These are phyloP conservation scores for Caenorhabditis angaria DNA, from an alignment of 2,888 invertebrate genomes.

Conservation along the genomic window DNA sequence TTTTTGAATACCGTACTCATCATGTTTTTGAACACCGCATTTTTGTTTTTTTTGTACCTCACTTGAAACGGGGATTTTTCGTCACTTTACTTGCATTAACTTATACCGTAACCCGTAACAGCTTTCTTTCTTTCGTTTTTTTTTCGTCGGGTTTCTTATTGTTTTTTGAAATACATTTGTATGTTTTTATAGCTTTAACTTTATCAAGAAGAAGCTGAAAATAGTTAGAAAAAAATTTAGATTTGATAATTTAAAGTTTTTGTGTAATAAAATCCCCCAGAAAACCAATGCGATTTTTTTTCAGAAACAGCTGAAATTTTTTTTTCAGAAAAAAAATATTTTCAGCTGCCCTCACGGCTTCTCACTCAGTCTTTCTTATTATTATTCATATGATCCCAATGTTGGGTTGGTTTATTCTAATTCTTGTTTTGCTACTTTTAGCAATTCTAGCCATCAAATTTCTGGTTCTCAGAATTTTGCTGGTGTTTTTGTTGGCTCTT, in stretches of 20 bases:
- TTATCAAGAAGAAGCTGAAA: no score
- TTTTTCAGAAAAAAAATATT: not conserved
- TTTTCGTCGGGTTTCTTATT: not conserved
- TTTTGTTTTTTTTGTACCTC: not conserved
- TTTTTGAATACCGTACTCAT: no score
- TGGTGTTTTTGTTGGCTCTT: constrained; percentile 16
- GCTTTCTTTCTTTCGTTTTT: not conserved
- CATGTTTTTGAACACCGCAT: no score
- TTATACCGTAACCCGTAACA: not conserved
- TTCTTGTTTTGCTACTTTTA: constrained; percentile 30
- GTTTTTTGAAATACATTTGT: not conserved
- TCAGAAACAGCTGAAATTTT: not conserved
- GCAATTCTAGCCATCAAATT: constrained; percentile 36
- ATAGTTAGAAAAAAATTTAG: no score
- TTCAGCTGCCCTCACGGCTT: not conserved
- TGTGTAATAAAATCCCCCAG: no score
- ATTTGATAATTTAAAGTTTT: no score
- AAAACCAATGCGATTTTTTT: no score
- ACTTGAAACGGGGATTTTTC: not conserved
- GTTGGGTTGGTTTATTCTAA: constrained; percentile 37
- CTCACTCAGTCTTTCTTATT: not conserved
- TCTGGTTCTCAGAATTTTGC: constrained; percentile 30
- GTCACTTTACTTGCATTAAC: not conserved
- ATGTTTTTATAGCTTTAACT: constrained; percentile 7
- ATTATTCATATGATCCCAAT: constrained; percentile 28